Base-by-base conservation (phyloP, 2,797 vertebrate species). In the Gymnoscopelus microlampas region DNA sequence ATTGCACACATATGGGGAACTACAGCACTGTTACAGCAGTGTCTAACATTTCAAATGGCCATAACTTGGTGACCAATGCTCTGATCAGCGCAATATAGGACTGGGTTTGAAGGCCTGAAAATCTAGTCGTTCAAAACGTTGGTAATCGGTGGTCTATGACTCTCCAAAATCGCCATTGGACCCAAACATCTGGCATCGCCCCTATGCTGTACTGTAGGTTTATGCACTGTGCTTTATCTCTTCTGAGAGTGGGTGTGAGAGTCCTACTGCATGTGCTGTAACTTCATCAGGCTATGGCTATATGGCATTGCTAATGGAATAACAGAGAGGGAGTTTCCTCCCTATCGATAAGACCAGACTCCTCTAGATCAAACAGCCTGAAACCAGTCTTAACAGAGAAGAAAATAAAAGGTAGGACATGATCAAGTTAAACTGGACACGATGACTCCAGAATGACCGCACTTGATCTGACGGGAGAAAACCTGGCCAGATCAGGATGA, bases 281-380 rank as follows among this genome's bases (percentile, higher is more conserved):
- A 82, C 87, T 84, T 85, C 70, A 84, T 80, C 66, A 75, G 68
- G 83, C 74, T 73, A 67, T 56, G 63, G 68, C 62, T 70, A 63
- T 67, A 59, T 47, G 48, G 70, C 70, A 76, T 76, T 76, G 76
- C 78, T 88, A 74, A 85, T 81, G 68, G 69, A 67, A 77, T 84
- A 79, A 84, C 81, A 61, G 77, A 72, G 57, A 50, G 49, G 0
- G 59, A 69, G 67, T 60, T 39, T 63, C 72, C 63, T 77, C 68
- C 59, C 63, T 69, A 74, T 57, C 53, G 59, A 82, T 76, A 53
- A 69, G 82, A 75, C 58, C 53, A 67, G 13, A 13, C 24, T 59
- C 73, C 53, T 63, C 63, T 51, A 2, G 66, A 53, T 29, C 59
- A 60, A 77, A 74, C 57, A 35, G 32, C 32, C 29, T 32, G 29